Base-by-base conservation (phyloP, 2,888 invertebrate genomes). In the Drosophila stalkeri region DNA sequence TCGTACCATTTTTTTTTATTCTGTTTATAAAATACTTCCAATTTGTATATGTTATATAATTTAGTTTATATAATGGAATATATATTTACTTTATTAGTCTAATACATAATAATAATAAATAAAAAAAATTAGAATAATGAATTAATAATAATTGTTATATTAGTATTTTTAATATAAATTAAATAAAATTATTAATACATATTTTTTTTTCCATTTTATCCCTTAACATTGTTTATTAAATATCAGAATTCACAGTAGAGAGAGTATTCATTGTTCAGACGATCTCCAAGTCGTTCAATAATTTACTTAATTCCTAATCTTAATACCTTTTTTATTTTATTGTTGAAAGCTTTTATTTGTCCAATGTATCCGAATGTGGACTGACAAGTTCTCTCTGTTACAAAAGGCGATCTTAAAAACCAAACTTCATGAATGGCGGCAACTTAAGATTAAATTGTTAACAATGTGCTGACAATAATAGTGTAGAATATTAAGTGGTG, bases 271-370 rank as follows among this genome's bases (percentile, higher is more conserved):
- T 8, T 8, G 14, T 18, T 2, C 9, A 18, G 11, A 14, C 41
- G 33, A 4, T 12, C 14, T 12, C 41, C 16, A 14, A 39, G 33
- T 12, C 14, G 8, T 20, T 35, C 16, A 65, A 46, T 37, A 33
- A 65, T 41, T 31, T 8, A n/a, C 27, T 35, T 31, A 41, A 51
- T 46, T 51, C 57, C 46, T 18, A 12, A 41, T 37, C 54, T 57
- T 27, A 12, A 49, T 31, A n/a, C 18, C 43, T 11, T n/a, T n/a
- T 57, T 35, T 43, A 62, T 62, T 66, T 59, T 57, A 54, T 73
- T 11, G 37, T 16, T n/a, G 27, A 66, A 72, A 54, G 57, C 47
- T 56, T 62, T 71, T 62, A 68, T 62, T 46, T 35, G 61, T 27
- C 11, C 8, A 27, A 16, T 18, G 33, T 27, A 18, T 18, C 12